Base-by-base conservation (phyloP, 53 echinoderm and acorn worm genomes). In the Temnopleurus reevesii region DNA sequence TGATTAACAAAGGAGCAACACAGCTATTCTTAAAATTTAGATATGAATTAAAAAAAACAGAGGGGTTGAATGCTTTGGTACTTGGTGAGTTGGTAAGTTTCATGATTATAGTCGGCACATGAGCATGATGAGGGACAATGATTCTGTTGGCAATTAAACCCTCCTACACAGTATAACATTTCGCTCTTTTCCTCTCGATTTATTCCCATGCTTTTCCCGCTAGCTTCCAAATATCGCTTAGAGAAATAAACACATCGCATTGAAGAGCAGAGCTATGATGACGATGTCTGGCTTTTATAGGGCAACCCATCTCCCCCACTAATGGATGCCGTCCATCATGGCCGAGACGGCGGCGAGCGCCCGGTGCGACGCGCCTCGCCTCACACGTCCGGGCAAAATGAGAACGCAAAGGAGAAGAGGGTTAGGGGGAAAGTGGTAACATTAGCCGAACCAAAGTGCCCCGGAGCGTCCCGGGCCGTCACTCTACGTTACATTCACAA, bases 251-350 rank as follows among this genome's bases (percentile, higher is more conserved):
- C 84, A 84, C 43, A n/a, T n/a, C n/a, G 84, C 59, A 84, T 84
- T 84, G 58, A 44, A 77, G 18, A 57, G 57, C 35, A 8, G 41
- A 33, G 34, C 56, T 43, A 84, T 84, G 84, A 84, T 84, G 84
- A 58, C 64, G 15, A 46, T 29, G 86, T 60, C 64, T 86, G 46
- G 86, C 64, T 86, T 86, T 86, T 86, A 86, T 86, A 61, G 86
- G 28, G 46, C 26, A 18, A 8, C 24, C 86, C 63, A 86, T 86
- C 86, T 46, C 47, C 4, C 15, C 28, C 86, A 44, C 86, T 86
- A 86, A 86, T 86, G 86, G 86, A 86, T 60, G 38, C 86, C 86
- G 86, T 86, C 86, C 86, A 86, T 86, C 86, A 86, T 64, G 36
- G 61, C 45, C 29, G 57, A 83, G 57, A 23, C 33, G 84, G 86